Percentiles rank a stretch among this genome's conserved stretches.
Conservation (phyloP, 2,888 invertebrate genomes). For the Corbicula japonica region DNA sequence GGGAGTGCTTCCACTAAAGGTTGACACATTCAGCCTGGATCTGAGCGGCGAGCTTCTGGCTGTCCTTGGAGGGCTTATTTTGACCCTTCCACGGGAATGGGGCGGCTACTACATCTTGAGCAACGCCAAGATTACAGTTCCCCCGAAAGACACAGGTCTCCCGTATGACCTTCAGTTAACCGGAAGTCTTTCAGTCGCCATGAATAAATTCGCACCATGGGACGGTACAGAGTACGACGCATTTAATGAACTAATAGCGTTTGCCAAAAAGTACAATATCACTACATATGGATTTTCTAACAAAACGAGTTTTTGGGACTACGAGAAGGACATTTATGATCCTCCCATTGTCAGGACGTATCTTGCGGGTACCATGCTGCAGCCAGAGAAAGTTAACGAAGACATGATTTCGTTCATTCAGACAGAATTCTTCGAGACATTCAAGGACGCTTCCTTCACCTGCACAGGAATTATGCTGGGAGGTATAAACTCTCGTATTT, state of each 20-base stretch:
- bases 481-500: constrained; percentile 29
- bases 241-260: neutral
- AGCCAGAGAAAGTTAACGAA: constrained; percentile 13
- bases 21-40: constrained; percentile 5
- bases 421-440: constrained; percentile 25
- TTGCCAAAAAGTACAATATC: neutral
- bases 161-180: neutral
- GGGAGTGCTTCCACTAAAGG: constrained; percentile 26
- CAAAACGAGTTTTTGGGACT: constrained; percentile 55
- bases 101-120: neutral
- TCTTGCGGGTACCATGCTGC: constrained; percentile 39
- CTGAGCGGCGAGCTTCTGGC: constrained; percentile 15
- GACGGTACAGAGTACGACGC: neutral
- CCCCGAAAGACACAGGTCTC: neutral
- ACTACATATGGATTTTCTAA: constrained; percentile 34
- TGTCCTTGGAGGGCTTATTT: constrained; percentile 22
- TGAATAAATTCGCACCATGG: neutral
- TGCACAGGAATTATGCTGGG: constrained; percentile 52
- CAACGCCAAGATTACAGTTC: neutral
- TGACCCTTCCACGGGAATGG: neutral
- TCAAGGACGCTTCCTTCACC: neutral
- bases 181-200: neutral
- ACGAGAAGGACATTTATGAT: constrained; percentile 40
- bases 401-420: constrained; percentile 17
- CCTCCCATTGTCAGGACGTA: constrained; percentile 24